Conservation (phyloP, 2,797 vertebrate genomes). For the Paramormyrops hopkinsi region DNA sequence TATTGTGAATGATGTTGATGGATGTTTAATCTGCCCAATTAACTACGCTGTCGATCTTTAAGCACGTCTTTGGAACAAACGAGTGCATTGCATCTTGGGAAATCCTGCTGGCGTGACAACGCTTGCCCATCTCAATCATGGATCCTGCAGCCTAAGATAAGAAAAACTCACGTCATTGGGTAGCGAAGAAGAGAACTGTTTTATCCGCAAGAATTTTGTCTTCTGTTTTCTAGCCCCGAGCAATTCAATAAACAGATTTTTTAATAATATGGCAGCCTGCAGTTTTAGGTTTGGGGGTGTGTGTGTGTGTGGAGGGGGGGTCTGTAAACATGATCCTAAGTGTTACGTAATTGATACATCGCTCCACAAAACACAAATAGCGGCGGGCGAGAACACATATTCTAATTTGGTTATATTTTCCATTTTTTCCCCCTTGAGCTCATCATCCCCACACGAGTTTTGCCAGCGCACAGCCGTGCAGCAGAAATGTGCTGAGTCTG, state of each 20-base stretch:
- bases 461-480: neutral
- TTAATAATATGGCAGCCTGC: neutral
- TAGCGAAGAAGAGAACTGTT: neutral
- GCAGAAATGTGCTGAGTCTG: neutral
- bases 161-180: neutral
- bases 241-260: neutral
- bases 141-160: neutral
- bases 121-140: neutral
- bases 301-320: too few species aligned
- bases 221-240: neutral
- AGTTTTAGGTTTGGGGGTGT: neutral
- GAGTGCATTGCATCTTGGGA: neutral
- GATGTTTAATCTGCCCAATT: neutral
- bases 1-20: neutral
- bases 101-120: neutral
- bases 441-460: neutral
- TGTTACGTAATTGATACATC: neutral
- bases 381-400: neutral
- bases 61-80: neutral
- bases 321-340: neutral
- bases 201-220: neutral
- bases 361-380: neutral
- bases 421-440: neutral
- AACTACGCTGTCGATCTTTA: neutral
- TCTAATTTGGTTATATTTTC: neutral